phyloP scores from a whole-genome alignment of 2,113 vertebrate species.

The Uria lomvia region DNA sequence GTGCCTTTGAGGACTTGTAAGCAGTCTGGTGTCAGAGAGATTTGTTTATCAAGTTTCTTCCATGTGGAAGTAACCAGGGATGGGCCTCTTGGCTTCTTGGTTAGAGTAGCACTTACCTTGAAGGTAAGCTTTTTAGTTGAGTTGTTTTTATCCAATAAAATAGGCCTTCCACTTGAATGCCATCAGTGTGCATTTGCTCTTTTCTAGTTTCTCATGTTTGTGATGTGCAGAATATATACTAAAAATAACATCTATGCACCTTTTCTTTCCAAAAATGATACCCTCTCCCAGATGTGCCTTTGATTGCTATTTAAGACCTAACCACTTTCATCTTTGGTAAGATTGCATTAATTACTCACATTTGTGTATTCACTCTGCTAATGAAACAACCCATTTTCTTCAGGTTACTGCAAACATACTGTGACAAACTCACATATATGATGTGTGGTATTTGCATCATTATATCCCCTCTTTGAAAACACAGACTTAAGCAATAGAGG shows the following conservation, averaged over 20 bases:
- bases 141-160: background rate
- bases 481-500: background rate
- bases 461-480: background rate
- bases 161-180: background rate
- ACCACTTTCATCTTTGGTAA: background rate
- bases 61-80: background rate
- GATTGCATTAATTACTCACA: background rate
- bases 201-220: background rate
- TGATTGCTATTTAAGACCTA: background rate
- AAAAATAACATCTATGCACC: background rate
- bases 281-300: background rate
- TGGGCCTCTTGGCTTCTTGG: background rate
- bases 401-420: background rate
- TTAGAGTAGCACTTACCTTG: background rate
- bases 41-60: background rate
- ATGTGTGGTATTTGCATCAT: background rate
- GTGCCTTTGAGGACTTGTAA: background rate
- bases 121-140: background rate
- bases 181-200: background rate
- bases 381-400: background rate
- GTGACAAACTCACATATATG: background rate
- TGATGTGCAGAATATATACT: background rate
- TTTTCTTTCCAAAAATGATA: background rate
- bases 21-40: background rate
- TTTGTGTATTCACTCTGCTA: background rate